These are phyloP conservation scores for Odocoileus hemionus DNA, from an alignment of 2,113 vertebrate species.

Conservation along the genomic window DNA sequence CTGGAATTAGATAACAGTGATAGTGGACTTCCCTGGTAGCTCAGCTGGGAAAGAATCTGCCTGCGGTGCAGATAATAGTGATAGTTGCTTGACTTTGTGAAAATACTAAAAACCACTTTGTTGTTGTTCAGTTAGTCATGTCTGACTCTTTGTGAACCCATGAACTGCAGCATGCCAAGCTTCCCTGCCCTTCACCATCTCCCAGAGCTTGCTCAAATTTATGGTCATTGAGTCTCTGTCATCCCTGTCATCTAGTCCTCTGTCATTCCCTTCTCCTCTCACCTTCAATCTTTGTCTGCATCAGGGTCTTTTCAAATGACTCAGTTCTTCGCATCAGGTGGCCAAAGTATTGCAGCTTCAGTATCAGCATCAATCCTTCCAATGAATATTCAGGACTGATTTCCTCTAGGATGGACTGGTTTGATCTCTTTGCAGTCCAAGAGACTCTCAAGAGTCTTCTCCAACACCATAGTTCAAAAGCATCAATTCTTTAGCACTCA, in stretches of 20 bases:
- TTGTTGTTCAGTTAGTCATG: neutral
- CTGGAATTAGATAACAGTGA: neutral
- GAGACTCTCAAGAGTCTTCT: neutral
- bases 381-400: neutral
- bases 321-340: neutral
- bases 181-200: neutral
- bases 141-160: neutral
- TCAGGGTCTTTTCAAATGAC: neutral
- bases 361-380: neutral
- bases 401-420: neutral
- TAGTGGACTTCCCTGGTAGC: no score
- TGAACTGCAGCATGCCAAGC: neutral
- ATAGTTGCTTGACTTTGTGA: neutral
- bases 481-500: neutral
- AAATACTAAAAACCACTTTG: neutral
- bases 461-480: neutral
- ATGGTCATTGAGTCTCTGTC: neutral
- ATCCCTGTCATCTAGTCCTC: neutral
- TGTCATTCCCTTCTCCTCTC: neutral
- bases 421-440: neutral
- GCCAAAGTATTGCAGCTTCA: neutral
- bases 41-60: no score
- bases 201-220: neutral
- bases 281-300: neutral
- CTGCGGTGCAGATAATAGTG: neutral